These are phyloP conservation scores for Mustela nigripes DNA, from an alignment of 2,113 vertebrate species.

Conservation along the genomic window DNA sequence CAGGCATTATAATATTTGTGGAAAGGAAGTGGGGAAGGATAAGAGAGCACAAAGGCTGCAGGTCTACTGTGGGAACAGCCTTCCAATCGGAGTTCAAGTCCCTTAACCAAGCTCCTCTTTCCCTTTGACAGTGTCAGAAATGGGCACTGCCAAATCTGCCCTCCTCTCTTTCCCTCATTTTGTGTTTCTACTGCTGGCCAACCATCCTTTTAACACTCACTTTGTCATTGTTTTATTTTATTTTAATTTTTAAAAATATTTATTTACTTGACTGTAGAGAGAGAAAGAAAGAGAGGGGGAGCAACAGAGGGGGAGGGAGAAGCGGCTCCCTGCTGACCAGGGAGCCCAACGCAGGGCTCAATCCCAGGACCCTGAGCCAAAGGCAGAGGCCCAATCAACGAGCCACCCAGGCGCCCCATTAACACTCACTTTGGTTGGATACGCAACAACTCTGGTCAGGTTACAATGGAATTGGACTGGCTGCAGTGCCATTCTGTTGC, in stretches of 20 bases:
- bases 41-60: background rate
- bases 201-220: background rate
- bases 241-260: background rate
- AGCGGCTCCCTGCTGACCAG: too few relatives aligned
- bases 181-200: background rate
- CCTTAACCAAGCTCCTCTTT: background rate
- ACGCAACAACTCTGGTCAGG: background rate
- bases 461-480: background rate
- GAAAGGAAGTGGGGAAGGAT: background rate
- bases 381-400: too few relatives aligned
- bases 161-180: background rate
- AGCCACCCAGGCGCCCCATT: background rate
- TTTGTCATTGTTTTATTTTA: background rate
- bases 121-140: background rate
- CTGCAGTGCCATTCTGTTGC: background rate
- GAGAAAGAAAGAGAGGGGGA: too few relatives aligned
- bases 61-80: background rate
- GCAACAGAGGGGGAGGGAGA: too few relatives aligned
- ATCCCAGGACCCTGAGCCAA: too few relatives aligned
- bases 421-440: background rate
- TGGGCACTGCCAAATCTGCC: background rate
- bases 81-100: fast-evolving
- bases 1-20: too few relatives aligned
- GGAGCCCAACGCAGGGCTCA: too few relatives aligned
- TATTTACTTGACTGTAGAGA: background rate